phyloP scores from a whole-genome alignment of 2,888 invertebrate genomes.

The Plusia festucae region DNA sequence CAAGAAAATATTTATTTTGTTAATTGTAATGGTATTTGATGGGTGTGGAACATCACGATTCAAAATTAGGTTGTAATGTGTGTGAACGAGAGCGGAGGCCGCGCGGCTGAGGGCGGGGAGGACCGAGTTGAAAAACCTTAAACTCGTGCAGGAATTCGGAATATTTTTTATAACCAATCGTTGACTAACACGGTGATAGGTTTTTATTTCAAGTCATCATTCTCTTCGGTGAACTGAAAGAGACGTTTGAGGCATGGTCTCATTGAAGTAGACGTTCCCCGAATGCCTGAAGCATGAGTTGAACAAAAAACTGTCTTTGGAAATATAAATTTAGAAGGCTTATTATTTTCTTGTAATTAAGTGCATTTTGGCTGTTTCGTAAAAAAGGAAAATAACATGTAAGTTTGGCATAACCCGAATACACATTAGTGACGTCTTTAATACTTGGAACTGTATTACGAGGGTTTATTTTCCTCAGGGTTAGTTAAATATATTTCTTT shows the following conservation, averaged over 20 bases:
- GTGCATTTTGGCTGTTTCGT: no score
- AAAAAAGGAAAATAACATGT: no score
- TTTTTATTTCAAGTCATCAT: background rate
- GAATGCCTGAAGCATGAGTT: no score
- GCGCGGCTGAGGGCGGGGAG: conserved; percentile 27
- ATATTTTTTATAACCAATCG: conserved; percentile 60
- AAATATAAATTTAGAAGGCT: no score
- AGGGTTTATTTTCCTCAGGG: background rate
- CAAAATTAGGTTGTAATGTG: conserved; percentile 21
- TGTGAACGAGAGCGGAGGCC: conserved; percentile 15
- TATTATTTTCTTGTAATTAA: no score
- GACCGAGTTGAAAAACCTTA: conserved; percentile 74
- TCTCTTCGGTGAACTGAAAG: background rate
- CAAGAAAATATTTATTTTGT: conserved; percentile 7
- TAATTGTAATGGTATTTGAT: conserved; percentile 10
- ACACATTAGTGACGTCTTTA: no score
- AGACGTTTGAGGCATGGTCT: no score
- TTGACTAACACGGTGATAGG: conserved; percentile 36
- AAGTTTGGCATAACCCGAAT: no score
- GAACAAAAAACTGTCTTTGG: no score
- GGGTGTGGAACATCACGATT: conserved; percentile 28
- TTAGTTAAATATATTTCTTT: no score
- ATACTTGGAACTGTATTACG: background rate
- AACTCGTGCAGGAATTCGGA: conserved; percentile 76
- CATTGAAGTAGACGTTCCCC: no score